Evolutionary conservation across 2,797 vertebrate genomes (phyloP), one percentile per base, ranked within the genome.

Genomic region (Squalus acanthias): DNA sequence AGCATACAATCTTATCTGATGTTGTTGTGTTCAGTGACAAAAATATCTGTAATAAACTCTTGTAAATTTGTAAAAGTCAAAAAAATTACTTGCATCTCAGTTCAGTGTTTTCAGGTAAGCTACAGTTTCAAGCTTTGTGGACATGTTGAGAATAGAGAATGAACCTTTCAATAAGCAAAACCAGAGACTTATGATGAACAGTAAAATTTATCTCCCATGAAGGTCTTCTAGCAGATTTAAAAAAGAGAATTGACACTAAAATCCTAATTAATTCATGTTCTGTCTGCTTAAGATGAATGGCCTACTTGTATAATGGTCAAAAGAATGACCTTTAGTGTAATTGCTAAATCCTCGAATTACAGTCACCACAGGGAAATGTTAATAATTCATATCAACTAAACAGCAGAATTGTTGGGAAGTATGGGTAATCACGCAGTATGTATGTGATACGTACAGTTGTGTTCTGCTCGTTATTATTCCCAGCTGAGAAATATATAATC

Each of bases 121-220:
- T 93, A 22, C 8, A 8, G 6, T 93, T 67, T 67, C n/a, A 67
- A 69, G 29, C n/a, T 12, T 33, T 53, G 13, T 50, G 69, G 22
- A 74, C 8, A 33, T 74, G 26, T 46, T 76, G 15, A 72, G 70
- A n/a, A 95, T 76, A 29, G 46, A 29, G 26, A 57, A 33, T 95
- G 50, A 33, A 33, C 6, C 29, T 74, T 26, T 33, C 50, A 72
- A 95, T 33, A 95, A 76, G 69, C 29, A 74, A 95, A 95, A 74
- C 76, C 94, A 17, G 70, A 57, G 92, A 74, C 69, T 17, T 29
- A 57, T 60, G 94, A 76, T 26, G 50, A 95, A 74, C 70, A 57
- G 29, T 95, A 60, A 95, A 95, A 76, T 95, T 76, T 95, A 95
- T 76, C 50, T 95, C 94, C 94, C 94, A 76, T 95, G 94, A 95